Base-by-base conservation (phyloP, 2,888 invertebrate genomes). In the Xylota sylvarum region DNA sequence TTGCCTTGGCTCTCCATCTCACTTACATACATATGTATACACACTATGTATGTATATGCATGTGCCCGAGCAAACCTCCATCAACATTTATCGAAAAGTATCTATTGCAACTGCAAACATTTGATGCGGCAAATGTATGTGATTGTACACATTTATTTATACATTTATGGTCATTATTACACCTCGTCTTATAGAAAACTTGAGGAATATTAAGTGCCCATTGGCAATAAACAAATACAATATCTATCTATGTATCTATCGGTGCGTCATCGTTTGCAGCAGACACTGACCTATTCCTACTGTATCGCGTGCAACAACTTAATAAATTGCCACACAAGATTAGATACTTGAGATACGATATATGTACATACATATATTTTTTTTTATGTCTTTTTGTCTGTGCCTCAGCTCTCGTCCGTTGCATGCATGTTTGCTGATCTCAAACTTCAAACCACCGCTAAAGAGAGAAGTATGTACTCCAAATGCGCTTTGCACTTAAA, bases 231-330 rank as follows among this genome's bases (percentile, higher is more conserved):
- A 58, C 50, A 62, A 58, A 60, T 78, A 60, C n/a, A 50, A 46
- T 83, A 65, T 73, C 64, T 76, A 48, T 69, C 12, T 46, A 14
- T 80, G 43, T 83, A 65, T 73, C 64, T 76, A 48, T 69, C 17
- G 55, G 19, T 85, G 85, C 80, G 85, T 85, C 85, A 85, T 85
- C 85, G 17, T 50, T 58, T 30, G 46, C 64, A 46, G 17, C 65
- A 86, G 81, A 82, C 81, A 86, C 86, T 86, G 82, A 82, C 86
- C 86, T 86, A 86, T 82, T 86, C 86, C 86, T 82, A 82, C 86
- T 73, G 82, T 78, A 86, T 82, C 82, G 82, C 86, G 82, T 86
- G 81, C 73, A 86, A 69, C 86, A 78, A 70, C 82, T 82, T 78
- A 81, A 86, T 77, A 81, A 86, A 86, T 86, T 78, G 82, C 77